Conservation (phyloP, 1,140 invertebrate genomes). For the Cotesia vestalis region DNA sequence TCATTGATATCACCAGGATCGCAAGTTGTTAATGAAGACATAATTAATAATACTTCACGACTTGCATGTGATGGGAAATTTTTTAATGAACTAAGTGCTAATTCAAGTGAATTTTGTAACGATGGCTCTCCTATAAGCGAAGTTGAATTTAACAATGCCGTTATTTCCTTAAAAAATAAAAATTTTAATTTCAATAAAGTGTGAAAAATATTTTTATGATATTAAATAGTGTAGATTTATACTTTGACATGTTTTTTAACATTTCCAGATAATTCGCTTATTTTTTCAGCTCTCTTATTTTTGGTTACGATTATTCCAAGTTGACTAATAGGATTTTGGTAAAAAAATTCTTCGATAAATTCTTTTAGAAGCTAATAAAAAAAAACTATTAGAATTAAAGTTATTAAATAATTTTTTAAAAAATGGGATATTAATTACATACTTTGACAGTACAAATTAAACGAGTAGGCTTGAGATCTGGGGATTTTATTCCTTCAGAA, state of each 20-base stretch:
- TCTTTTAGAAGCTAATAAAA: constrained; percentile 82
- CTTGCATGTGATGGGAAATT: constrained; percentile 93
- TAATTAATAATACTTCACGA: constrained; percentile 88
- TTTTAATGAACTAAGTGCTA: constrained; percentile 86
- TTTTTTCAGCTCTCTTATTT: constrained; percentile 93
- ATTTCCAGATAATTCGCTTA: constrained; percentile 90
- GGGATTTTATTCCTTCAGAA: constrained; percentile 91
- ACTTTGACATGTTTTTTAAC: constrained; percentile 81
- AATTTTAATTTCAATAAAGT: constrained; percentile 9
- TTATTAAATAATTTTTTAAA: constrained; percentile 33
- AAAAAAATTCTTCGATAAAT: constrained; percentile 97
- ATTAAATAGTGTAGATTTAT: constrained; percentile 31
- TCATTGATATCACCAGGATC: constrained; percentile 92
- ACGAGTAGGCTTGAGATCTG: constrained; percentile 95
- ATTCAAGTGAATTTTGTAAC: constrained; percentile 91
- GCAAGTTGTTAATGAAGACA: constrained; percentile 94
- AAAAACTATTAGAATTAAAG: constrained; percentile 30
- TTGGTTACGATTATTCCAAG: constrained; percentile 90
- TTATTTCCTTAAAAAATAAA: constrained; percentile 54
- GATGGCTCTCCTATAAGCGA: constrained; percentile 87
- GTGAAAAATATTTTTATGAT: constrained; percentile 4
- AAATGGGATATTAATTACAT: constrained; percentile 17
- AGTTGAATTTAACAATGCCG: constrained; percentile 66
- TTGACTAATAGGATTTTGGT: constrained; percentile 98
- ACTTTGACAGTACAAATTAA: constrained; percentile 90